These are phyloP conservation scores for Drosophila willistoni DNA, from an alignment of 1,140 invertebrate species.

Conservation along the genomic window DNA sequence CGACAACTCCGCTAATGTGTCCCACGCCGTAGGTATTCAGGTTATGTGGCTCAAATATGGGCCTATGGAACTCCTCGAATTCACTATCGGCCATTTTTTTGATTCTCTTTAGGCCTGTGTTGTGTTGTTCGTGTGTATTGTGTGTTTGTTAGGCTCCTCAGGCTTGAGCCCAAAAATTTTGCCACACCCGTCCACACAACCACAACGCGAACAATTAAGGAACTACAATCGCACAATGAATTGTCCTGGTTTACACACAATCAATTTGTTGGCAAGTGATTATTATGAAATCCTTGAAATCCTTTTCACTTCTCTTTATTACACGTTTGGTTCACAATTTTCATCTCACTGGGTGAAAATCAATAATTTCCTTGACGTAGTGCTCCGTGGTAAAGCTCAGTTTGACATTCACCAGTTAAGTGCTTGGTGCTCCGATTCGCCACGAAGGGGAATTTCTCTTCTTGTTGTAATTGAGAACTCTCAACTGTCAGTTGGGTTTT, in stretches of 20 bases:
- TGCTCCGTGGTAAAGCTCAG: conserved; percentile 39
- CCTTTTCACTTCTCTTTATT: neutral
- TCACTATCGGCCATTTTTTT: conserved; percentile 92
- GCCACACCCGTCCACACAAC: conserved; percentile 50
- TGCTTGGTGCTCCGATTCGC: conserved; percentile 32
- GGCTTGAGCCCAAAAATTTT: conserved; percentile 39
- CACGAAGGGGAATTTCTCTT: conserved; percentile 51
- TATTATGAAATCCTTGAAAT: conserved; percentile 22
- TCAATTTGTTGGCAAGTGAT: neutral
- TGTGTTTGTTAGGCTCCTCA: neutral
- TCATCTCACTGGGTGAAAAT: conserved; percentile 70
- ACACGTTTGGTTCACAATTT: conserved; percentile 33
- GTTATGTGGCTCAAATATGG: conserved; percentile 87
- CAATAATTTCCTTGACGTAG: conserved; percentile 79
- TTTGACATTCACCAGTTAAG: conserved; percentile 62
- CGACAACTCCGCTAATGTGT: neutral
- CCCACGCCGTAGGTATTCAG: conserved; percentile 89
- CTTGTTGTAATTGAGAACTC: conserved; percentile 13
- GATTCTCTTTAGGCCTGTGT: neutral
- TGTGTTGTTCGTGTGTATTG: neutral
- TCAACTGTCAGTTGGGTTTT: conserved; percentile 48
- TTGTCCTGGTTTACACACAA: neutral
- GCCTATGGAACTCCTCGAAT: conserved; percentile 95
- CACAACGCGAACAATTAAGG: neutral
- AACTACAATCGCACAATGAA: neutral